Conservation (phyloP, 2,113 vertebrate genomes). For the Odocoileus virginianus region DNA sequence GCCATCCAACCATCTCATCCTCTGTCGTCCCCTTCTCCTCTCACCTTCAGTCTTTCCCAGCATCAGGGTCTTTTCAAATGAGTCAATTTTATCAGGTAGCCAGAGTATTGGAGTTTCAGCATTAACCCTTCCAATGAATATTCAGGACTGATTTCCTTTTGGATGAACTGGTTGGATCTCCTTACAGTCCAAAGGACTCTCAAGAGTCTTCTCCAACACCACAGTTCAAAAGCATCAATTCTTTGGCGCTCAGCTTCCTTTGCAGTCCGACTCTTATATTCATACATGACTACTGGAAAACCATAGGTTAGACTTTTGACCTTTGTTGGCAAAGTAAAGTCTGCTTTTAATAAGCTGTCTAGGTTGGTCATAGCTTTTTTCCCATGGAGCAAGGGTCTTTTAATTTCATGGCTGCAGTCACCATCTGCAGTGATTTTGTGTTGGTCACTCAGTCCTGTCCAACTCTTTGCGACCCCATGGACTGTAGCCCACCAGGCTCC, state of each 20-base stretch:
- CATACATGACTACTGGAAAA: not conserved
- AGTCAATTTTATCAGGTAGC: not conserved
- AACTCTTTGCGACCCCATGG: rapidly evolving
- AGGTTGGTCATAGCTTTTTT: not conserved
- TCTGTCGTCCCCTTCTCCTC: not conserved
- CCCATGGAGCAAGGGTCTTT: not conserved
- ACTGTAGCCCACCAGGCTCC: not conserved
- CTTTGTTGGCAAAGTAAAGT: not conserved
- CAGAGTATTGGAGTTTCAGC: not conserved
- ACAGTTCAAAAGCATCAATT: not conserved
- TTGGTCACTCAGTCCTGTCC: not conserved
- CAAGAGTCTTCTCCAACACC: not conserved
- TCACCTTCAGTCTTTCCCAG: not conserved
- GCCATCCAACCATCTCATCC: not conserved
- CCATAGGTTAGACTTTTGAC: not conserved
- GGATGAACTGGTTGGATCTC: not conserved
- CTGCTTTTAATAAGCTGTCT: not conserved
- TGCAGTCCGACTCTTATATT: not conserved
- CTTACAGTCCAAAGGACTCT: not conserved
- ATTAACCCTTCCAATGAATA: not conserved
- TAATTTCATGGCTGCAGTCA: not conserved
- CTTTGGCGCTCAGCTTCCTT: not conserved
- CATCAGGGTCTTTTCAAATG: not conserved
- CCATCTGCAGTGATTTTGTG: not conserved
- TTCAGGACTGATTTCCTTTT: not conserved